Evolutionary conservation across 2,797 vertebrate species (phyloP), one percentile per base, ranked within the genome.

Genomic region (Pangasius djambal): DNA sequence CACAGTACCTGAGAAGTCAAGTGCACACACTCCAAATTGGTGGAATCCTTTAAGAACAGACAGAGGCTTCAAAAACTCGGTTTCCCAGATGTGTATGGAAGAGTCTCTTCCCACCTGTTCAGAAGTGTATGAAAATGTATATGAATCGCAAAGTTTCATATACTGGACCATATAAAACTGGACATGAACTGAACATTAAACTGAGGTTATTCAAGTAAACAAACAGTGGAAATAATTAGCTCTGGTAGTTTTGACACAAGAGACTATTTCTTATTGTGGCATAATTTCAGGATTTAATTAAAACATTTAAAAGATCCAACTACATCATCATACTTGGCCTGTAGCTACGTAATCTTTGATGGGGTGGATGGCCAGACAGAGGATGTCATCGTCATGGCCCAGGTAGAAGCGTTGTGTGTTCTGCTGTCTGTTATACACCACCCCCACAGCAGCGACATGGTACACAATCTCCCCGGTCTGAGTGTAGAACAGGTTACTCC

Each of bases 381-480:
- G 97, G 89, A 99, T 98, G 93, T 99, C 98, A 87, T 99, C 99
- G 18, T 99, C 97, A 6, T 99, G 99, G 34, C 99, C 98, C 92
- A 99, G 95, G 94, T 99, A 99, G 92, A 99, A 99, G 89, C 97
- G 97, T 74, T 99, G 99, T 0, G 97, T 98, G 92, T 99, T 99
- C 94, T 99, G 98, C 72, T 99, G 98, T 7, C 99, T 96, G 94
- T 98, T 99, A 93, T 99, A 99, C 89, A 99, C 97, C 83, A 99
- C 96, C 8, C 98, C 98, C 59, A 99, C 97, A 0, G 98, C 98
- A 18, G 99, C 98, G 69, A 99, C 99, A 0, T 99, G 99, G 95
- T 99, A 99, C 12, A 99, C 98, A 8, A 99, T 98, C 93, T 99
- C 99, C 83, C 99, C 99, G 0, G 97, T 98, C 95, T 99, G 98